A percentile compares a stretch with the other conserved stretches of the same genome.
These are phyloP conservation scores for Megalopta genalis DNA, from an alignment of 1,140 invertebrate genomes.

Conservation along the genomic window DNA sequence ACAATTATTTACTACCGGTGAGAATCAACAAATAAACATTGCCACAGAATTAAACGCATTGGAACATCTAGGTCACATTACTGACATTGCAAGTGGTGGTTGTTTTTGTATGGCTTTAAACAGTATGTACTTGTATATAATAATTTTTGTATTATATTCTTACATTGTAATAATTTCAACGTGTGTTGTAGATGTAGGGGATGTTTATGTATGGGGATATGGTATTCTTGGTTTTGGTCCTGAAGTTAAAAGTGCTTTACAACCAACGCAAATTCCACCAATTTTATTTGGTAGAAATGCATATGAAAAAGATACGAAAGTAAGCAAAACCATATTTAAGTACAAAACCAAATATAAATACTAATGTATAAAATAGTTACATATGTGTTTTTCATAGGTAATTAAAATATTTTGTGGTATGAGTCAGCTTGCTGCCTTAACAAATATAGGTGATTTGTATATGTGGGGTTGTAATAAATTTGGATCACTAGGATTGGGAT, in stretches of 20 bases:
- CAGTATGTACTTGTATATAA: conserved; percentile 80
- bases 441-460: conserved; percentile 89
- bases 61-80: conserved; percentile 86
- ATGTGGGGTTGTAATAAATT: conserved; percentile 94
- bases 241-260: conserved; percentile 82
- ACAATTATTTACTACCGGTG: conserved; percentile 83
- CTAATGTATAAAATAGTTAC: neutral
- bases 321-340: conserved; percentile 70
- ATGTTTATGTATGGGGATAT: conserved; percentile 96
- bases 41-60: conserved; percentile 85
- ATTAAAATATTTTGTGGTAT: conserved; percentile 87
- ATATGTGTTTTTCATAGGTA: conserved; percentile 58
- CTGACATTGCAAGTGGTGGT: conserved; percentile 91
- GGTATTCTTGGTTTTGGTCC: conserved; percentile 95
- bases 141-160: conserved; percentile 6
- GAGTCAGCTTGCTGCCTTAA: conserved; percentile 90
- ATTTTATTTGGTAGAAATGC: conserved; percentile 92
- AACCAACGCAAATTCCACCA: conserved; percentile 87
- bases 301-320: conserved; percentile 85
- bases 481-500: conserved; percentile 90
- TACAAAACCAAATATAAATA: neutral
- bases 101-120: conserved; percentile 92
- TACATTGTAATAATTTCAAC: conserved; percentile 37
- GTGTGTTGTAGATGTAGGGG: conserved; percentile 84
- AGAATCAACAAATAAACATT: conserved; percentile 84